phyloP scores from a whole-genome alignment of 2,797 vertebrate species.

The Oreonectes daqikongensis region DNA sequence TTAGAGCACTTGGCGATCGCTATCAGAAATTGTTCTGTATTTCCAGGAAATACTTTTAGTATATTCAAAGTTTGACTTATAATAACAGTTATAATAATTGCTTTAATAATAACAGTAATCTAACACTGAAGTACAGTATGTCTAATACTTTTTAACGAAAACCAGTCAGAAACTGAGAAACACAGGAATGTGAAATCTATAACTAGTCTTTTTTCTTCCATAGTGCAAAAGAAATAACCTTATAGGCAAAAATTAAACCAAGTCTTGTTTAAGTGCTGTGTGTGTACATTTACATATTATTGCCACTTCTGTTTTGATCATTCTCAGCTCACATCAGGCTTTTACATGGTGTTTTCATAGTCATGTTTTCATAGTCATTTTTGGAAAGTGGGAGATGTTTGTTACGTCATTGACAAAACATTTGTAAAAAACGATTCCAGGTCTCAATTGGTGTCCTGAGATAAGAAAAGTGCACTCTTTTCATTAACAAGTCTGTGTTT shows the following conservation, averaged over 20 bases:
- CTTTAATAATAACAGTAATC: not conserved
- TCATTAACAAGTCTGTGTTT: slow-evolving; percentile 15
- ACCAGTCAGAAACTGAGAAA: not conserved
- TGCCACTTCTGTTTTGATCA: slow-evolving; percentile 8
- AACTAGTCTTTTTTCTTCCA: not conserved
- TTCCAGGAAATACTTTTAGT: not conserved
- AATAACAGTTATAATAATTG: too few species aligned
- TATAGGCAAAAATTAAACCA: not conserved
- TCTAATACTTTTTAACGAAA: not conserved
- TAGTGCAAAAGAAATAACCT: not conserved
- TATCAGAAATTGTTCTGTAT: not conserved
- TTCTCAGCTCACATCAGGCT: slow-evolving; percentile 3
- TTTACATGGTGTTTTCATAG: slow-evolving; percentile 25
- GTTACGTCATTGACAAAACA: not conserved
- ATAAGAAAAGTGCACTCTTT: not conserved
- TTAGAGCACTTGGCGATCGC: too few species aligned
- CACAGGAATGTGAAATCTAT: not conserved
- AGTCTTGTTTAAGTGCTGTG: not conserved
- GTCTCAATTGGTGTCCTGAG: slow-evolving; percentile 16
- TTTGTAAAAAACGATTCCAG: slow-evolving; percentile 15
- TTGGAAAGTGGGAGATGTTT: slow-evolving; percentile 21
- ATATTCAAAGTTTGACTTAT: not conserved
- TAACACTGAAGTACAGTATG: not conserved
- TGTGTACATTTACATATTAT: slow-evolving; percentile 4
- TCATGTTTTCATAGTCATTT: slow-evolving; percentile 31